These are phyloP conservation scores for Stenurella melanura DNA, from an alignment of 2,888 invertebrate genomes.

Conservation along the genomic window DNA sequence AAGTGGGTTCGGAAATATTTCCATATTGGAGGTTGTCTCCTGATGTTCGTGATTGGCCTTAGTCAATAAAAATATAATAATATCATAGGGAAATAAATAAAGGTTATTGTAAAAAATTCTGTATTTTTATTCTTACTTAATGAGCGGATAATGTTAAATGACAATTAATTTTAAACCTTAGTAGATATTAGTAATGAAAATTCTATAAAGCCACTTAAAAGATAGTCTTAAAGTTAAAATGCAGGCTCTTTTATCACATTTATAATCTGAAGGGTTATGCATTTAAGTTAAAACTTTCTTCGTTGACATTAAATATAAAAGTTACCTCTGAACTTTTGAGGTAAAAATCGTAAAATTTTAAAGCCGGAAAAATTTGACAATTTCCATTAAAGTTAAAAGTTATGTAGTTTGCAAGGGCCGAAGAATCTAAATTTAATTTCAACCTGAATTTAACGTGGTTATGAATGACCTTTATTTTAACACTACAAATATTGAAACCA, in stretches of 20 bases:
- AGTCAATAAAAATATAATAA: no score
- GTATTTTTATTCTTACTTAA: no score
- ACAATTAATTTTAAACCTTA: not conserved
- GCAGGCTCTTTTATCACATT: slow-evolving; percentile 17
- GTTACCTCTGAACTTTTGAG: slow-evolving; percentile 8
- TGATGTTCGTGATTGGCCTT: no score
- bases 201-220: not conserved
- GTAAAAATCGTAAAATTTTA: slow-evolving; percentile 27
- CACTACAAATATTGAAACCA: not conserved
- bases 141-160: no score
- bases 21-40: no score
- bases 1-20: no score
- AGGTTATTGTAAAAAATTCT: no score
- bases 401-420: not conserved
- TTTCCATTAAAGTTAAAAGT: slow-evolving; percentile 3
- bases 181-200: not conserved
- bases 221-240: slow-evolving; percentile 13
- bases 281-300: slow-evolving; percentile 21
- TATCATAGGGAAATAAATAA: no score
- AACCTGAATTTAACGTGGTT: not conserved
- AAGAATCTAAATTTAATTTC: not conserved
- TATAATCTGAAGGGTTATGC: slow-evolving; percentile 30
- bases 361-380: slow-evolving; percentile 8
- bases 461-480: not conserved
- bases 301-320: slow-evolving; percentile 4